Conservation (phyloP, 2,888 invertebrate genomes). For the Limnephilus rhombicus region DNA sequence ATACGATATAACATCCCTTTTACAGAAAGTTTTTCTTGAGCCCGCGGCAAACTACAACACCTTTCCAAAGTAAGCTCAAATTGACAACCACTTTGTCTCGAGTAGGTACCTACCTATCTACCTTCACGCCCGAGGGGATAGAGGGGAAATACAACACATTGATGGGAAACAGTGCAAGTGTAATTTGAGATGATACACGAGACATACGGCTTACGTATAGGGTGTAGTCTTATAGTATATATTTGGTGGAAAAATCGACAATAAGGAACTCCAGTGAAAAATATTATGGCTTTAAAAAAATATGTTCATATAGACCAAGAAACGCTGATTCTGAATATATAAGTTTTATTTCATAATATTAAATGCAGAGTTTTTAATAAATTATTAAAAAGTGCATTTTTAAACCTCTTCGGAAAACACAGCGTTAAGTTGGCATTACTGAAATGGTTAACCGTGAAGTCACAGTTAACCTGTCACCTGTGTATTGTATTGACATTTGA, state of each 20-base stretch:
- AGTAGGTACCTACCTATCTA: slow-evolving; percentile 9
- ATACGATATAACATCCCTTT: not conserved
- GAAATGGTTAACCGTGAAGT: too few species aligned
- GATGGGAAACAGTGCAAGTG: slow-evolving; percentile 14
- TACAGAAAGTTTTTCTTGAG: not conserved
- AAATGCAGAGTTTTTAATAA: too few species aligned
- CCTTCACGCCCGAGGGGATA: not conserved
- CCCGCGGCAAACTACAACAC: slow-evolving; percentile 18
- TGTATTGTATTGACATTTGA: too few species aligned
- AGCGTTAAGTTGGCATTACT: too few species aligned
- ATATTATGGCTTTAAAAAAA: too few species aligned
- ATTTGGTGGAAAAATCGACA: not conserved
- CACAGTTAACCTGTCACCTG: too few species aligned
- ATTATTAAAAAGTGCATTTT: too few species aligned
- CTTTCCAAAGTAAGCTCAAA: slow-evolving; percentile 23
- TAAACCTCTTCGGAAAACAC: too few species aligned
- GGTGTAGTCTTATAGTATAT: not conserved
- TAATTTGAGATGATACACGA: slow-evolving; percentile 20
- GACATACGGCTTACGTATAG: not conserved
- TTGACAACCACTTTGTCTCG: slow-evolving; percentile 30
- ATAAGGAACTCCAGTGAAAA: too few species aligned
- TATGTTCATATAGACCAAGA: too few species aligned
- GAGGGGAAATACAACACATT: not conserved
- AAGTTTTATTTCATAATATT: too few species aligned
- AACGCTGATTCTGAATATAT: too few species aligned